Evolutionary conservation across 2,888 invertebrate species (phyloP), one percentile per base, ranked within the genome.

Genomic region (Argyresthia goedartella): DNA sequence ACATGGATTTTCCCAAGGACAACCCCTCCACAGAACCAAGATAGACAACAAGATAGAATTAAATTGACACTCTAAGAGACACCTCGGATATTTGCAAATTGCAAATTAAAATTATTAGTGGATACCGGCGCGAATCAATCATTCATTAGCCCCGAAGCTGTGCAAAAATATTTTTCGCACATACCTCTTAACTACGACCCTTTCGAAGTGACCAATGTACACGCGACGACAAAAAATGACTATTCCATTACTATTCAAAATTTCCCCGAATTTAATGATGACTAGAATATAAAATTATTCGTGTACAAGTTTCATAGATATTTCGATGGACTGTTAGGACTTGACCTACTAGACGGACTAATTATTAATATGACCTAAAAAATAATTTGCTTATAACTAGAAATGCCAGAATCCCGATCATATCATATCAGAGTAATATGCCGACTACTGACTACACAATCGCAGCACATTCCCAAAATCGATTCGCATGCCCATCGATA

Each of bases 361-460:
- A n/a, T n/a, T n/a, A n/a, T 9, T 25, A 47, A n/a, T 33, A n/a
- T 13, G 11, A 34, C 11, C 11, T 9, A 33, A 47, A 47, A 11
- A 14, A 16, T 7, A 10, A 9, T 2, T n/a, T 9, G 4, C 13
- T 47, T 9, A 3, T 6, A 11, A 47, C 47, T 4, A 10, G n/a
- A 13, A 7, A 45, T 6, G 7, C 16, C 15, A 15, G 15, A n/a
- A 42, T 42, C 8, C 42, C 42, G 8, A 45, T 45, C 8, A 11
- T 6, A 3, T 54, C 60, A 39, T 60, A 60, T 46, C 46, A 64
- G 0, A 52, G 59, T 11, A 63, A 63, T 34, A 45, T n/a, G n/a
- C n/a, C n/a, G n/a, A n/a, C n/a, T n/a, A n/a, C n/a, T n/a, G n/a
- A n/a, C n/a, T n/a, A n/a, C n/a, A n/a, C n/a, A n/a, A n/a, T n/a